Evolutionary conservation across 2,888 invertebrate species (phyloP), one percentile per base, ranked within the genome.

Genomic region (Cryptocephalus primarius): DNA sequence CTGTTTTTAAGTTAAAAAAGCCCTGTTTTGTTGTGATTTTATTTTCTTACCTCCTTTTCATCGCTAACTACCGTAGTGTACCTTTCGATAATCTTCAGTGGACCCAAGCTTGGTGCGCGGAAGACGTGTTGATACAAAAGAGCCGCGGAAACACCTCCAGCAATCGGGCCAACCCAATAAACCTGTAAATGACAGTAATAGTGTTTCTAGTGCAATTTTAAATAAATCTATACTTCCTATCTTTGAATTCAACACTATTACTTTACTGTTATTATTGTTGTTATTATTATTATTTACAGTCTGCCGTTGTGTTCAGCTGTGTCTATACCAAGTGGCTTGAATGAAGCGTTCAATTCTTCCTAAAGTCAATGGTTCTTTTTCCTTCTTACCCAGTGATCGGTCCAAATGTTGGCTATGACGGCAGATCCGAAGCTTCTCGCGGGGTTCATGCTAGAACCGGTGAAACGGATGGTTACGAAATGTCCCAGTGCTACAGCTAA

Each of bases 101-200:
- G 62, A 36, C 65, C 67, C 52, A 75, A 74, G 59, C 62, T 61
- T 51, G 70, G 69, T 39, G 68, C 69, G 34, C 66, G 78, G 66
- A 83, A 79, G 55, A 81, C 71, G 65, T 80, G 78, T 36, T 80
- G 80, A 69, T 90, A 91, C 42, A 89, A 69, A 22, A 90, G 73
- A 4, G 83, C 83, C 2, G 84, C 89, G 0, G 81, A 79, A 43
- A 88, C 74, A 8, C 88, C 91, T 36, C 91, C 91, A 1, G 85
- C 72, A 49, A 87, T 77, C 0, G 91, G 91, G 0, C 91, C 92
- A n/a, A 82, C 77, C 91, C 91, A 92, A 72, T 89, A 92, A 1
- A 91, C 78, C 85, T 82, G 63, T 1, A 65, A 60, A 52, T 49
- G 9, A 44, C 36, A 38, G 2, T 36, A 36, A 22, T 22, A 22